Percentiles rank a stretch among this genome's conserved stretches.
These are phyloP conservation scores for Polyommatus iphigenia DNA, from an alignment of 2,888 invertebrate species.

Conservation along the genomic window DNA sequence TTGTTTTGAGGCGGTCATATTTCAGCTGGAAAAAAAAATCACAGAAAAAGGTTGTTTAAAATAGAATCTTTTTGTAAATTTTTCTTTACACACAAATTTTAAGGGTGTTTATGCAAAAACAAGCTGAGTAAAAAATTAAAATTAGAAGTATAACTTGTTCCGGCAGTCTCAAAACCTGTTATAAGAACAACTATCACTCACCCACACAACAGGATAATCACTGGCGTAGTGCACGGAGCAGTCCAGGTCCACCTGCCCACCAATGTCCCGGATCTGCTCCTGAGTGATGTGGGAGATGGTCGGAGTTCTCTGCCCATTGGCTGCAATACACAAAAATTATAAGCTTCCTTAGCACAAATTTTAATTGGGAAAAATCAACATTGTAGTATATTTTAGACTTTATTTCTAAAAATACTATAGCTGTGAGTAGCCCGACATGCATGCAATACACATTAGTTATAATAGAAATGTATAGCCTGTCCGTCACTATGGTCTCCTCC, in stretches of 20 bases:
- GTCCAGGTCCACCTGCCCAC: conserved; percentile 91
- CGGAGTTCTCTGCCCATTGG: conserved; percentile 86
- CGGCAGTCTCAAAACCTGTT: too few species aligned
- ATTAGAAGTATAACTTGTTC: too few species aligned
- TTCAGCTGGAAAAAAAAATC: conserved; percentile 55
- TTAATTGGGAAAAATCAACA: too few species aligned
- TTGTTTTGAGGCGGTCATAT: conserved; percentile 67
- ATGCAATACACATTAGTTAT: too few species aligned
- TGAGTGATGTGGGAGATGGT: conserved; percentile 95
- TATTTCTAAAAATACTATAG: too few species aligned
- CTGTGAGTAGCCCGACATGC: too few species aligned
- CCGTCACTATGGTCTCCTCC: too few species aligned
- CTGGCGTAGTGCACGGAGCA: conserved; percentile 94
- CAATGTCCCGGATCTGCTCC: conserved; percentile 95
- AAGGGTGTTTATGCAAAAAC: too few species aligned
- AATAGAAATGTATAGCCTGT: too few species aligned
- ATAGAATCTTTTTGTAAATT: too few species aligned
- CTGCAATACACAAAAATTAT: conserved; percentile 58
- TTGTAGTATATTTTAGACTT: too few species aligned
- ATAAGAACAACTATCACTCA: conserved; percentile 46
- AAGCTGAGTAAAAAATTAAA: background rate
- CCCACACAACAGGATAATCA: conserved; percentile 93
- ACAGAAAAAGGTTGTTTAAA: background rate
- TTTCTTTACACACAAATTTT: too few species aligned
- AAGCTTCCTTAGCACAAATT: background rate